Percentiles rank a stretch among this genome's conserved stretches.
phyloP scores from a whole-genome alignment of 2,888 invertebrate species.

The Beris morrisii region DNA sequence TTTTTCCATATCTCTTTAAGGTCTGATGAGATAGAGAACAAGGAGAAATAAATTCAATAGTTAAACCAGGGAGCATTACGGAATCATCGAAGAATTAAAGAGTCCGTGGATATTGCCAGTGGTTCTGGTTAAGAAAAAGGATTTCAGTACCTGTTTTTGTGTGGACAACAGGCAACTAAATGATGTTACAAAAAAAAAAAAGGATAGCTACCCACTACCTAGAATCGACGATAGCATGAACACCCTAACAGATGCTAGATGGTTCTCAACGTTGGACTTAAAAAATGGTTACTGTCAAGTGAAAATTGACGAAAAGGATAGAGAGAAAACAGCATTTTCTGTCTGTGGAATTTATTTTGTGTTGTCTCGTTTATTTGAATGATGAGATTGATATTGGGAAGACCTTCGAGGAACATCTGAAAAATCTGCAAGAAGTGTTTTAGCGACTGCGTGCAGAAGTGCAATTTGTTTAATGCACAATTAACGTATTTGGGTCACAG shows the following conservation, averaged over 20 bases:
- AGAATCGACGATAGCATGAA: slow-evolving; percentile 37
- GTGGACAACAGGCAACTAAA: slow-evolving; percentile 12
- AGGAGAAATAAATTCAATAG: too few relatives aligned
- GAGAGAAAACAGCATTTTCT: slow-evolving; percentile 43
- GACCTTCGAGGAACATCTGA: too few relatives aligned
- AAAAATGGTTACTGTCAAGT: slow-evolving; percentile 40
- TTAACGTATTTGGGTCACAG: too few relatives aligned
- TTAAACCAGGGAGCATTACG: too few relatives aligned
- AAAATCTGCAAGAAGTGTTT: too few relatives aligned
- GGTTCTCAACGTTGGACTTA: slow-evolving; percentile 41
- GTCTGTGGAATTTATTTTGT: too few relatives aligned
- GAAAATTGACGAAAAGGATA: slow-evolving; percentile 34
- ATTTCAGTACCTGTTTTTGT: slow-evolving; percentile 5
- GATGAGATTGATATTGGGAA: too few relatives aligned
- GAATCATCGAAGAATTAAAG: slow-evolving; percentile 23
- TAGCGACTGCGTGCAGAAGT: too few relatives aligned
- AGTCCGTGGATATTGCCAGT: slow-evolving; percentile 16
- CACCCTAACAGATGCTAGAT: slow-evolving; percentile 38
- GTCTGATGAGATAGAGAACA: too few relatives aligned
- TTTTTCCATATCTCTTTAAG: too few relatives aligned
- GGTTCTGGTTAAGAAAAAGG: background rate
- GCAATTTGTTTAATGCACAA: too few relatives aligned
- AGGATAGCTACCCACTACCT: slow-evolving; percentile 17
- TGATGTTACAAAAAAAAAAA: slow-evolving; percentile 36
- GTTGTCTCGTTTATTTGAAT: too few relatives aligned